Evolutionary conservation across 2,797 vertebrate genomes (phyloP).

Genomic region (Anguilla obscura): DNA sequence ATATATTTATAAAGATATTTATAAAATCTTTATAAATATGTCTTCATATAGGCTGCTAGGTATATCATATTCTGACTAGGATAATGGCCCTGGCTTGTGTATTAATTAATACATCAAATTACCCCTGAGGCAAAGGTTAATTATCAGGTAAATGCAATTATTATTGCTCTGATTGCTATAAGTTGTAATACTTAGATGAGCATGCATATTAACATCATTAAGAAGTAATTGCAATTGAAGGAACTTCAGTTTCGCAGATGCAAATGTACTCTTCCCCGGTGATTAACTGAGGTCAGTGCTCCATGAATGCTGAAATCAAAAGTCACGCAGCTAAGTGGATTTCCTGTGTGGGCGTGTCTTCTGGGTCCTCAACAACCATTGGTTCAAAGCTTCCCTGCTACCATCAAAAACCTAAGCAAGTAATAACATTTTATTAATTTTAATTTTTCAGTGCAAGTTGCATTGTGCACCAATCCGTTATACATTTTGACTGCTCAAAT

Average conservation of each 20-base stretch:
- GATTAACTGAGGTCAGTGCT: slow-evolving; percentile 13
- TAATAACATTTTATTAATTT: not conserved
- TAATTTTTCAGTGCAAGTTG: not conserved
- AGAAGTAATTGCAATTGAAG: slow-evolving; percentile 26
- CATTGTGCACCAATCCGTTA: not conserved
- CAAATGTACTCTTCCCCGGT: slow-evolving; percentile 15
- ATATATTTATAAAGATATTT: no score
- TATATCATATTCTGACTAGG: slow-evolving; percentile 20
- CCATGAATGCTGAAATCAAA: slow-evolving; percentile 7
- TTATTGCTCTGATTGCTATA: slow-evolving; percentile 55
- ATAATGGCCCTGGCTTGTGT: slow-evolving; percentile 36
- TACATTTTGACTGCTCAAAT: not conserved
- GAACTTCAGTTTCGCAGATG: slow-evolving; percentile 26
- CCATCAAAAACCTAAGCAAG: not conserved
- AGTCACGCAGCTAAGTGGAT: not conserved
- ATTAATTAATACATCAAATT: slow-evolving; percentile 55
- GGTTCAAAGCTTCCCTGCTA: not conserved
- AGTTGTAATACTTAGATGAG: slow-evolving; percentile 54
- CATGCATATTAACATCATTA: slow-evolving; percentile 50
- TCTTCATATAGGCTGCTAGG: slow-evolving; percentile 41
- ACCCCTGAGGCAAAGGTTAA: slow-evolving; percentile 54
- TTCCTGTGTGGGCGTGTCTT: slow-evolving; percentile 15
- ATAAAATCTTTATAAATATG: slow-evolving; percentile 27
- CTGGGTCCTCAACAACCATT: not conserved
- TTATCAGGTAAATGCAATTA: slow-evolving; percentile 57